Evolutionary conservation across 2,113 vertebrate species (phyloP), one percentile per base, ranked within the genome.

Genomic region (Python bivittatus): DNA sequence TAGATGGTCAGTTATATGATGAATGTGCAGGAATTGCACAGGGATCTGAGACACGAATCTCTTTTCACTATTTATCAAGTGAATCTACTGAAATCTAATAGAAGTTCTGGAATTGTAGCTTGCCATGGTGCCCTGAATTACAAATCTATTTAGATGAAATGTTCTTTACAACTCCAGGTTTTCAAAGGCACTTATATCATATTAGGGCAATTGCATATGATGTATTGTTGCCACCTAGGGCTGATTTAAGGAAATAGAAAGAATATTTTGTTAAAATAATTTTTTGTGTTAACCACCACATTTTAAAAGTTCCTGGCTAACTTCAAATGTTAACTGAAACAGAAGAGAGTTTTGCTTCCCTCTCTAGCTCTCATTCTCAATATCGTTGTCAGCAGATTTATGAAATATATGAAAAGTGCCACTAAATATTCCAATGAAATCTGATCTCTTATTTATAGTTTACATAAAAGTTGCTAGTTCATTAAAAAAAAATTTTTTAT

Each of bases 191-290:
- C 42, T 13, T 89, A 42, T 11, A 5, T 2, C 0, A 0, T 4
- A 33, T 57, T 44, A 57, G 44, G 25, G 1, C 25, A 33, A 44
- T 52, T 25, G 94, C 96, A 56, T 12, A 0, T 10, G 93, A 96
- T 44, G 2, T 94, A 17, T 86, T 95, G 89, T 96, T 97, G 97
- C 97, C 98, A 98, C 92, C 98, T 97, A 97, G 95, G 95, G 97
- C 87, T 93, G 5, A 79, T 29, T 92, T n/a, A 6, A 0, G 25
- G 79, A 92, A 96, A 89, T 23, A 79, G 33, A 72, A 88, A 61
- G 23, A 29, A 53, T 3, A 48, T 79, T 29, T 57, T 79, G 27
- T 20, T 44, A 42, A 91, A 87, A 38, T 13, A 56, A 79, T 90
- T 29, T n/a, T 68, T 25, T 85, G 93, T 64, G 23, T 1, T 93